phyloP scores from a whole-genome alignment of 2,888 invertebrate genomes.

The Diarsia rubi region DNA sequence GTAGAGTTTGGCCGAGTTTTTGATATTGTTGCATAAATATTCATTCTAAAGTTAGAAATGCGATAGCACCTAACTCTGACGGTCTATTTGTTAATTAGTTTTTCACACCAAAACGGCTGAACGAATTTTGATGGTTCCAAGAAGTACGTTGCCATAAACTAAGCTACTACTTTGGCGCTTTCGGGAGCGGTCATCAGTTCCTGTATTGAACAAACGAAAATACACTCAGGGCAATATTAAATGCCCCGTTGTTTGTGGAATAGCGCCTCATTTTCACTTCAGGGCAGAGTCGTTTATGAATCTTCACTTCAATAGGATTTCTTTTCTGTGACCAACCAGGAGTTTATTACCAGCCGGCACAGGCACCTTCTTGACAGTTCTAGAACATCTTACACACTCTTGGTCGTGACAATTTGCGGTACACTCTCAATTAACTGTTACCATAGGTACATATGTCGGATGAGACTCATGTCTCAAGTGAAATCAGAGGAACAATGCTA shows the following conservation, averaged over 20 bases:
- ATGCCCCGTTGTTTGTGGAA: too few species aligned
- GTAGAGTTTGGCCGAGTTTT: not conserved
- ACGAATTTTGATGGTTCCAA: not conserved
- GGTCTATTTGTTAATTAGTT: not conserved
- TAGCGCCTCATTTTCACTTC: too few species aligned
- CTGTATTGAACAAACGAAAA: too few species aligned
- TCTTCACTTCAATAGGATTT: too few species aligned
- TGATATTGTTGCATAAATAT: not conserved
- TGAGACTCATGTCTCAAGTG: constrained; percentile 74
- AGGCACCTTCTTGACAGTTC: constrained; percentile 14
- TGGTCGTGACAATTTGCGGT: constrained; percentile 44
- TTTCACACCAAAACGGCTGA: not conserved
- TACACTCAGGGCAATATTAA: too few species aligned
- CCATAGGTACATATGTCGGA: constrained; percentile 53
- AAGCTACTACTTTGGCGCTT: too few species aligned
- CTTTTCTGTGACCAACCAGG: too few species aligned
- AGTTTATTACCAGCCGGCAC: not conserved
- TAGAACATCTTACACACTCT: constrained; percentile 10
- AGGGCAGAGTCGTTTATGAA: too few species aligned
- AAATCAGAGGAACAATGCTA: constrained; percentile 83
- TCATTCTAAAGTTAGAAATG: not conserved
- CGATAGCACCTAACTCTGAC: not conserved
- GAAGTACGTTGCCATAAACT: not conserved
- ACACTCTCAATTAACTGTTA: constrained; percentile 54
- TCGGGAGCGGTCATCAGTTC: too few species aligned